A percentile compares a stretch with the other conserved stretches of the same genome.
These are phyloP conservation scores for Poeciliopsis occidentalis DNA, from an alignment of 2,113 vertebrate species.

Conservation along the genomic window DNA sequence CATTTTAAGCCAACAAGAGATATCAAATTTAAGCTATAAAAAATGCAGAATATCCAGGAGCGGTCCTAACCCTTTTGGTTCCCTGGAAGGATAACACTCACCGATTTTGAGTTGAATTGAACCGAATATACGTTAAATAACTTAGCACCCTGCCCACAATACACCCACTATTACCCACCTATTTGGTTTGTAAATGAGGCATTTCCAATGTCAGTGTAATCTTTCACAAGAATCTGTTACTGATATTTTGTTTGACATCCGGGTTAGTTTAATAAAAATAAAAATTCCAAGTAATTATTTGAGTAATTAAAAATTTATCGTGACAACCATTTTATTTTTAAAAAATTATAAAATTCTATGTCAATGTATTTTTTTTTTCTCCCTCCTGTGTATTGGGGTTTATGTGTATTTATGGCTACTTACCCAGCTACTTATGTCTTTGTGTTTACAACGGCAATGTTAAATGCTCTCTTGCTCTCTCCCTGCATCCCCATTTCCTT, in stretches of 20 bases:
- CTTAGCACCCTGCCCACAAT: too few species aligned
- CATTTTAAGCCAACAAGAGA: too few species aligned
- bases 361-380: neutral
- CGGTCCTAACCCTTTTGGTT: too few species aligned
- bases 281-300: too few species aligned
- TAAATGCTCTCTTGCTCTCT: constrained; percentile 37
- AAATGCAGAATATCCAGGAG: too few species aligned
- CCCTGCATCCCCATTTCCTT: constrained; percentile 47
- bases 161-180: too few species aligned
- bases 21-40: too few species aligned
- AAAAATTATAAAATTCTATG: neutral
- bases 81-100: too few species aligned
- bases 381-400: constrained; percentile 2
- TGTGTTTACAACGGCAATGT: constrained; percentile 33
- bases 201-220: neutral
- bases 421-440: constrained; percentile 22
- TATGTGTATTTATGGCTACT: constrained; percentile 45
- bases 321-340: neutral
- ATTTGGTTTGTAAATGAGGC: neutral
- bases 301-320: neutral
- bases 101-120: too few species aligned
- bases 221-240: neutral
- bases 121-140: too few species aligned
- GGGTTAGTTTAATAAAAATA: neutral
- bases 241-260: neutral